Percentiles rank a stretch among this genome's conserved stretches.
phyloP scores from a whole-genome alignment of 2,888 invertebrate genomes.

The Thyatira batis region DNA sequence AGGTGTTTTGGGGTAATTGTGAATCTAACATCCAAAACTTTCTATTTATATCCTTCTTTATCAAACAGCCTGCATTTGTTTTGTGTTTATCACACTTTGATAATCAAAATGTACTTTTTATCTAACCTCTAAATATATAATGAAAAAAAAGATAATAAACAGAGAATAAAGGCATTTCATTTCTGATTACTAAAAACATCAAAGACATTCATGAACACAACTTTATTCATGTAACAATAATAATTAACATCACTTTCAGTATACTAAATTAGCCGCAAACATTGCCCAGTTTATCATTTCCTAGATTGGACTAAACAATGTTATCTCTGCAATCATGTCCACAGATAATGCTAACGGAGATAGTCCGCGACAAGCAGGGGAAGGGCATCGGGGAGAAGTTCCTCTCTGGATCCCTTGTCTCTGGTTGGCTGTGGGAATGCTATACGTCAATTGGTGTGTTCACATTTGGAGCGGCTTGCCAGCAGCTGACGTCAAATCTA shows the following conservation, averaged over 20 bases:
- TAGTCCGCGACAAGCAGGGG: slow-evolving; percentile 53
- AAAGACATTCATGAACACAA: no score
- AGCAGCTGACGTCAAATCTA: slow-evolving; percentile 89
- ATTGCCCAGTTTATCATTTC: background rate
- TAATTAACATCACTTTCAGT: background rate
- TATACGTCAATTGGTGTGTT: slow-evolving; percentile 86
- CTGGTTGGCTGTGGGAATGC: slow-evolving; percentile 84
- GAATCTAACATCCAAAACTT: no score
- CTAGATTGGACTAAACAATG: background rate
- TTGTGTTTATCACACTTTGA: no score
- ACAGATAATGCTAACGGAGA: slow-evolving; percentile 60
- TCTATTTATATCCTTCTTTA: no score
- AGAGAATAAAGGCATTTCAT: no score
- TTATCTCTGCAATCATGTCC: slow-evolving; percentile 1
- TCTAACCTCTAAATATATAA: no score
- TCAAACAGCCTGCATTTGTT: no score
- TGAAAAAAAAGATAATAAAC: no score
- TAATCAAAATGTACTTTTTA: no score
- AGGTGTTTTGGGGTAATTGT: no score
- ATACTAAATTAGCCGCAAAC: background rate
- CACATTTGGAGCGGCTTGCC: slow-evolving; percentile 88
- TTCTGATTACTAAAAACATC: no score
- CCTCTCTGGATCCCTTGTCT: slow-evolving; percentile 72
- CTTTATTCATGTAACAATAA: no score
- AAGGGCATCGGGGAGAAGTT: slow-evolving; percentile 64